Evolutionary conservation across 2,113 vertebrate genomes (phyloP).

Genomic region (Alexandromys fortis): DNA sequence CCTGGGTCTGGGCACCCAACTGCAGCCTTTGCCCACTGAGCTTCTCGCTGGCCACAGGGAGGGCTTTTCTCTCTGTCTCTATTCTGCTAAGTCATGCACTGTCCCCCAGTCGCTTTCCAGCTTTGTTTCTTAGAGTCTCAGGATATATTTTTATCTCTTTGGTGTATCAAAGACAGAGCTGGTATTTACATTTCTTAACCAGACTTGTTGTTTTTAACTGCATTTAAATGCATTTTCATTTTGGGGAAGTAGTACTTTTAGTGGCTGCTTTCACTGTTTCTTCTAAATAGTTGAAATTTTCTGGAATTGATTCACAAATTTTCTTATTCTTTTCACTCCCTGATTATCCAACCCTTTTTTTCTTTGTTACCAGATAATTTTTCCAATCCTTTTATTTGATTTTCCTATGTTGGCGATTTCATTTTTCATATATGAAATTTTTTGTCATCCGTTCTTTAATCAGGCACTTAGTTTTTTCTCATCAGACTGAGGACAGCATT

Average conservation of each 20-base stretch:
- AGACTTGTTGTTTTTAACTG: neutral
- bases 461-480: neutral
- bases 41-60: neutral
- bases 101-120: slow-evolving; percentile 47
- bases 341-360: neutral
- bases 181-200: slow-evolving; percentile 26
- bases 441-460: slow-evolving; percentile 14
- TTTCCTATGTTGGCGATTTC: neutral
- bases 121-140: slow-evolving; percentile 50
- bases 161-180: slow-evolving; percentile 45
- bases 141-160: neutral
- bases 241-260: slow-evolving; percentile 33
- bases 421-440: slow-evolving; percentile 37
- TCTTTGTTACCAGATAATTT: neutral
- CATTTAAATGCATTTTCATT: neutral
- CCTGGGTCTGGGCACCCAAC: neutral
- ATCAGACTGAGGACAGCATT: slow-evolving; percentile 33
- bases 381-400: neutral
- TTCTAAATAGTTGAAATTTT: slow-evolving; percentile 10
- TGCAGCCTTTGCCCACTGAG: neutral
- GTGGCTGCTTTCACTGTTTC: slow-evolving; percentile 4
- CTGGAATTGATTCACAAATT: slow-evolving; percentile 11
- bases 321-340: slow-evolving; percentile 16
- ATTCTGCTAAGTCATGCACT: slow-evolving; percentile 28
- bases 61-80: neutral